Evolutionary conservation across 2,113 vertebrate species (phyloP).

Genomic region (Hypocryptadius cinnamomeus): DNA sequence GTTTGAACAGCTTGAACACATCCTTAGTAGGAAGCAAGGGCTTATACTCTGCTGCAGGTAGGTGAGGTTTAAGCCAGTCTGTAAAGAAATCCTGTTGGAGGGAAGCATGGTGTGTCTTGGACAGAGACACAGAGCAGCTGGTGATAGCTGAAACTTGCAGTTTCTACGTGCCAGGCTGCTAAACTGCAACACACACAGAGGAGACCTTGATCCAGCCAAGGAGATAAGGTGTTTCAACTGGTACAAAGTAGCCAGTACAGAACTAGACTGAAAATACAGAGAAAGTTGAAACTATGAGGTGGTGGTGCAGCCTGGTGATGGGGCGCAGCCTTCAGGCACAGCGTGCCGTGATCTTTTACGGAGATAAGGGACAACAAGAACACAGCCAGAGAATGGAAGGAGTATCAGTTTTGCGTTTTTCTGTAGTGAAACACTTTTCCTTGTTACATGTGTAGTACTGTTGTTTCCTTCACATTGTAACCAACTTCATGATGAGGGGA

Average conservation of each 20-base stretch:
- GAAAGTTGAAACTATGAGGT: background rate
- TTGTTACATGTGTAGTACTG: background rate
- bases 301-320: background rate
- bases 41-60: background rate
- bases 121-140: background rate
- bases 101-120: rapidly evolving
- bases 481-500: rapidly evolving
- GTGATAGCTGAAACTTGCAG: background rate
- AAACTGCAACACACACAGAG: background rate
- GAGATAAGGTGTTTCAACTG: background rate
- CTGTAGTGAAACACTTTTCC: background rate
- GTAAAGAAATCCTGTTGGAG: background rate
- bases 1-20: background rate
- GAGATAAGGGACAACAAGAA: background rate
- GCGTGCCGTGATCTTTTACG: rapidly evolving
- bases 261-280: background rate
- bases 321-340: background rate
- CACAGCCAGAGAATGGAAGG: background rate
- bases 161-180: background rate
- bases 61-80: background rate
- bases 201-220: background rate
- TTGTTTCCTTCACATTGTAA: background rate
- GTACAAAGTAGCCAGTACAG: background rate
- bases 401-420: background rate
- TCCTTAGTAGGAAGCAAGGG: background rate